Evolutionary conservation across 2,113 vertebrate genomes (phyloP).

Genomic region (Alligator sinensis): DNA sequence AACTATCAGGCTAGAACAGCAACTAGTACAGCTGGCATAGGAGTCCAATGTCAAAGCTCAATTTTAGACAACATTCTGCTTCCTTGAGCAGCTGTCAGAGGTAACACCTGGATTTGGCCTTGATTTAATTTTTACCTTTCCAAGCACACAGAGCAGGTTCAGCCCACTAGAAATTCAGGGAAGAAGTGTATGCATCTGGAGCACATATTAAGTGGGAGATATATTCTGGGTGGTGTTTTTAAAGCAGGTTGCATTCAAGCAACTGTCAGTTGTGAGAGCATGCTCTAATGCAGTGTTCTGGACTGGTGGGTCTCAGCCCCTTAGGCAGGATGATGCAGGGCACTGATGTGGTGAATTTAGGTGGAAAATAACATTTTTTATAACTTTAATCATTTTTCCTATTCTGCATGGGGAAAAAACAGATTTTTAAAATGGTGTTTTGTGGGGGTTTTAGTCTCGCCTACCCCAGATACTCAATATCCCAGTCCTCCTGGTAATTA

Average conservation of each 20-base stretch:
- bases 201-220: background rate
- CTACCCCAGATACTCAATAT: too few relatives aligned
- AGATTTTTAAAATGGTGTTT: background rate
- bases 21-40: conserved; percentile 55
- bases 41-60: conserved; percentile 37
- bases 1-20: conserved; percentile 48
- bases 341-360: background rate
- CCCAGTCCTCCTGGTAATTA: too few relatives aligned
- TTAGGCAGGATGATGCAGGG: background rate
- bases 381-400: background rate
- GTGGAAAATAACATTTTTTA: background rate
- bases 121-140: conserved; percentile 32
- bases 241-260: background rate
- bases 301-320: background rate
- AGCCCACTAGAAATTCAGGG: background rate
- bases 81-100: conserved; percentile 34
- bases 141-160: conserved; percentile 9
- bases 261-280: accelerated
- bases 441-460: too few relatives aligned
- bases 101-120: conserved; percentile 19
- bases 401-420: background rate
- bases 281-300: background rate
- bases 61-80: conserved; percentile 39
- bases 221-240: background rate
- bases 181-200: background rate